Evolutionary conservation across 2,888 invertebrate species (phyloP).

Genomic region (Leucoma salicis): DNA sequence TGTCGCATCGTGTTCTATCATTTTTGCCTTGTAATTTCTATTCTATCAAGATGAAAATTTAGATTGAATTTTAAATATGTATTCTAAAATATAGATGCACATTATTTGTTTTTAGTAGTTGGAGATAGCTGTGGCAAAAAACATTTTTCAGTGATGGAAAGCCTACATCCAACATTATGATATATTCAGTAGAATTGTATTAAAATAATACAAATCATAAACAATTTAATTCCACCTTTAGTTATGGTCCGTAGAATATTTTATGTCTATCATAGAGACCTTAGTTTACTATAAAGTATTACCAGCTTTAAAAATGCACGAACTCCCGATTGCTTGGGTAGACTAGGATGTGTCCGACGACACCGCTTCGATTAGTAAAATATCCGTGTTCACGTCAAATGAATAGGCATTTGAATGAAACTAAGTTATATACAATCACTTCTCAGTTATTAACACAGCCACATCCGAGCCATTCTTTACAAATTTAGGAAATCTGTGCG

Average conservation of each 20-base stretch:
- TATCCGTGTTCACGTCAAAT: neutral
- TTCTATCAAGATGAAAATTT: slow-evolving; percentile 7
- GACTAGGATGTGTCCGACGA: slow-evolving; percentile 13
- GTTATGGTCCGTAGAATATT: slow-evolving; percentile 1
- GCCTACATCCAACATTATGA: neutral
- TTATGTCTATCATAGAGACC: slow-evolving; percentile 19
- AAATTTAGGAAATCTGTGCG: too few species aligned
- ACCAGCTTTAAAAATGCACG: slow-evolving; percentile 24
- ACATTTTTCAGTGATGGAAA: slow-evolving; percentile 8
- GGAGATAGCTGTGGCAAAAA: slow-evolving; percentile 10
- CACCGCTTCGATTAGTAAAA: slow-evolving; percentile 3
- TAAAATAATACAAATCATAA: neutral
- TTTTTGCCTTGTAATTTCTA: slow-evolving; percentile 12
- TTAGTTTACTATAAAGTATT: slow-evolving; percentile 28
- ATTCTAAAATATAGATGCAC: slow-evolving; percentile 13
- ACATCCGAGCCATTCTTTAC: too few species aligned
- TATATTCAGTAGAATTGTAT: neutral
- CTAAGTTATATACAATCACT: too few species aligned
- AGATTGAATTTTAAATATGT: slow-evolving; percentile 13
- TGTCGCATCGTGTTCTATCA: slow-evolving; percentile 13
- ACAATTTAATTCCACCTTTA: neutral
- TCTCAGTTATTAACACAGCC: too few species aligned
- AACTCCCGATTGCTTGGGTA: slow-evolving; percentile 17
- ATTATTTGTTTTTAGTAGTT: slow-evolving; percentile 16
- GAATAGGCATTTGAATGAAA: neutral